Base-by-base conservation (phyloP, 1,140 invertebrate genomes). In the Lutraria rhynchaena region DNA sequence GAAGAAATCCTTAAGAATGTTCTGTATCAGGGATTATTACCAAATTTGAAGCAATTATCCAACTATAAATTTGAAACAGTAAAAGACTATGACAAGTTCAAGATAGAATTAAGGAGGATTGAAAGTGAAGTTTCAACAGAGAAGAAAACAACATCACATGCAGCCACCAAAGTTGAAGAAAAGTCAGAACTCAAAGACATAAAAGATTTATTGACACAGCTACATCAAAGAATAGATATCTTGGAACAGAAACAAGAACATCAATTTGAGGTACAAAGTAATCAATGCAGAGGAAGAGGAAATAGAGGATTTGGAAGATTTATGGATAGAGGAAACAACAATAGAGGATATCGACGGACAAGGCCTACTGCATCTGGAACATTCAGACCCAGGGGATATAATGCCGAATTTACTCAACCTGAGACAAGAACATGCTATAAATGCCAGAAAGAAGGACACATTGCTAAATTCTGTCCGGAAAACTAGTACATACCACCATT, bases 381-480 rank as follows among this genome's bases (percentile, higher is more conserved):
- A 24, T 29, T 63, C 22, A 11, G 5, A 22, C 60, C 60, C 3
- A n/a, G n/a, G n/a, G n/a, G n/a, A n/a, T n/a, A n/a, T n/a, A n/a
- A n/a, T n/a, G n/a, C n/a, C n/a, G n/a, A n/a, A n/a, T n/a, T n/a
- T n/a, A n/a, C n/a, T n/a, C n/a, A n/a, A n/a, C n/a, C n/a, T n/a
- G n/a, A n/a, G n/a, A n/a, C n/a, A n/a, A n/a, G n/a, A n/a, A 37
- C 53, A 29, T 71, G 67, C 31, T 71, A 51, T 31, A 49, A 53
- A 3, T 71, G 67, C 49, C 49, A 71, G 19, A 53, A n/a, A 29
- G 53, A 71, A 24, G 67, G 67, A 27, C 70, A 73, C 31, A 4
- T 57, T 1, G 70, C 70, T 11, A 73, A 33, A 24, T 33, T 57
- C 51, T 73, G 70, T 51, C 70, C 70, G n/a, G n/a, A n/a, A 57